Evolutionary conservation across 1,140 invertebrate species (phyloP), one percentile per base, ranked within the genome.

Genomic region (Caenorhabditis inopinata): DNA sequence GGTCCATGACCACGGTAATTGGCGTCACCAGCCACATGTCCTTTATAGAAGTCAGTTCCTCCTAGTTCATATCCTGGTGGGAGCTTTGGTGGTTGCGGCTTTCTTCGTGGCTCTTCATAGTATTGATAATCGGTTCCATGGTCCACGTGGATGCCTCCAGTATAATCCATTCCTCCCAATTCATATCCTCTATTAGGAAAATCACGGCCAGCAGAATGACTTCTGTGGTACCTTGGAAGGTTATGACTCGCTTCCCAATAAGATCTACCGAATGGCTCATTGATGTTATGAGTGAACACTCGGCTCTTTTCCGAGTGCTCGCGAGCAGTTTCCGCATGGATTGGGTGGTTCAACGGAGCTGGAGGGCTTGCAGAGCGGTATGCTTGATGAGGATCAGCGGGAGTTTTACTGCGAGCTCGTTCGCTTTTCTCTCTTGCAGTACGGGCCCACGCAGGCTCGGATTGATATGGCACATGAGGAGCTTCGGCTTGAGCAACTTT

Each of bases 141-240:
- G 35, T 82, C 79, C 11, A 82, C 32, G 12, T 53, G 48, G 38
- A 79, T 32, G 49, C 80, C 80, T 32, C 76, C 62, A 45, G 87
- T 83, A 68, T 81, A 87, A 68, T 87, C 86, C 82, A 88, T 86
- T 76, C 86, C 86, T 62, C 86, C 86, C 51, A 85, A 87, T 47
- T 83, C 74, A 68, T 87, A 87, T 29, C 86, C 87, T 42, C 80
- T 47, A 38, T 76, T 74, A 81, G 81, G 3, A 80, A 80, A 27
- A 76, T 81, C 35, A 83, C 78, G 35, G 45, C 78, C 58, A 74
- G 58, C 76, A 75, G 76, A 77, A n/a, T 53, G 32, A 9, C 32
- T 79, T 38, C 49, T 32, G 23, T 23, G 38, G 6, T 46, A 38
- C 74, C 27, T 42, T 79, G 75, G 58, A 68, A 68, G 32, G 23